These are phyloP conservation scores for Peromyscus eremicus DNA, from an alignment of 2,797 vertebrate species.

Conservation along the genomic window DNA sequence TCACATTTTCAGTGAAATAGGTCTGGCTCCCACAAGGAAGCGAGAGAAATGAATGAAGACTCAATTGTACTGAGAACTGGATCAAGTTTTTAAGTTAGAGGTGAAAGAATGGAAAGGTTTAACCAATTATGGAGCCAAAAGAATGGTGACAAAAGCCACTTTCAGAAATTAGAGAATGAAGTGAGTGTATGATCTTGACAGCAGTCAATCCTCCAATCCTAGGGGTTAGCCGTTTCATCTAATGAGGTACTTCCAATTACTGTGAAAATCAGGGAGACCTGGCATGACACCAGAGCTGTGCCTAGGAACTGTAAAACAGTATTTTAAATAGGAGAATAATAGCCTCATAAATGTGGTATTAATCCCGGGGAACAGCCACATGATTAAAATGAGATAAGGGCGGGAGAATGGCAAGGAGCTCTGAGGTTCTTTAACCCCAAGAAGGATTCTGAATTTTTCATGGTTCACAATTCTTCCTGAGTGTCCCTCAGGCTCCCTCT, in stretches of 20 bases:
- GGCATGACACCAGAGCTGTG: background rate
- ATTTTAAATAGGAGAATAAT: constrained; percentile 20
- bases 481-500: background rate
- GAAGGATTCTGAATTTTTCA: background rate
- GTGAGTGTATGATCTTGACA: background rate
- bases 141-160: constrained; percentile 48
- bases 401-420: background rate
- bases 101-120: constrained; percentile 20
- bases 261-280: background rate
- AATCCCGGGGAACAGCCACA: background rate
- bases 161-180: constrained; percentile 23
- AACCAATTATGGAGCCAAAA: background rate
- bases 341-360: background rate
- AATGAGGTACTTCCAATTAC: constrained; percentile 31
- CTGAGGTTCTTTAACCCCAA: background rate
- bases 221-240: background rate
- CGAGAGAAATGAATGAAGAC: background rate
- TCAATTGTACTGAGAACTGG: background rate
- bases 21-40: background rate
- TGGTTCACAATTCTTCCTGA: background rate
- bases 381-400: background rate
- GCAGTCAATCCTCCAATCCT: background rate
- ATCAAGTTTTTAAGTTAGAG: constrained; percentile 44
- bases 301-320: background rate
- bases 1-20: background rate